These are phyloP conservation scores for Morelia viridis DNA, from an alignment of 2,797 vertebrate genomes.

Conservation along the genomic window DNA sequence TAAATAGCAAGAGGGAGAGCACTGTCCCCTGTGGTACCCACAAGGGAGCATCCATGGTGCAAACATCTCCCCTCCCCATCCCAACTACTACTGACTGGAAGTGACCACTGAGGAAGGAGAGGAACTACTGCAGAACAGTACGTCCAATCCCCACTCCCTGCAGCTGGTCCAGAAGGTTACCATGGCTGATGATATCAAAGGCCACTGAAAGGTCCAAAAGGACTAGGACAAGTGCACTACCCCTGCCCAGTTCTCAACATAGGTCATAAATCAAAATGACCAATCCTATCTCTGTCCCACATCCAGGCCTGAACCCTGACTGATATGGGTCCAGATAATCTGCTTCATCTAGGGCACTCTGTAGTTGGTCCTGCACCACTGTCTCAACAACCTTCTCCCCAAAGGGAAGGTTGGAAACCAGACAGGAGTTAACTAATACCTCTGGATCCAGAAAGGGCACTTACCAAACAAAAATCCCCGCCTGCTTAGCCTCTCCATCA, in stretches of 20 bases:
- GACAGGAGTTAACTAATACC: not conserved
- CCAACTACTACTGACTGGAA: not conserved
- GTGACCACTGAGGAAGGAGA: not conserved
- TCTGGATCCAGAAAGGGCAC: not conserved
- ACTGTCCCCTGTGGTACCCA: too few species aligned
- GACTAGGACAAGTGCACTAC: not conserved
- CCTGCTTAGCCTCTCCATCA: not conserved
- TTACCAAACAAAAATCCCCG: not conserved
- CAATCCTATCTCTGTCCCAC: not conserved
- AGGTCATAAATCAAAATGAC: not conserved
- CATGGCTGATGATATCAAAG: not conserved
- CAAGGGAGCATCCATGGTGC: not conserved
- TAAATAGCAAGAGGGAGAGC: not conserved
- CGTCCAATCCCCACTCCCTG: not conserved
- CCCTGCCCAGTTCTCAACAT: not conserved
- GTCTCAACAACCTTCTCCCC: not conserved
- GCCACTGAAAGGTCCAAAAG: not conserved
- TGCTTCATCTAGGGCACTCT: not conserved
- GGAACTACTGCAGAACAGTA: not conserved
- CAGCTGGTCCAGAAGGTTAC: not conserved
- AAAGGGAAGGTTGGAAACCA: not conserved
- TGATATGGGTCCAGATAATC: not conserved
- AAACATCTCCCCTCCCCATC: not conserved
- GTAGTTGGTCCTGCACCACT: not conserved
- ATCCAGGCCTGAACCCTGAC: not conserved